Base-by-base conservation (phyloP, 2,113 vertebrate genomes). In the Sprattus sprattus region DNA sequence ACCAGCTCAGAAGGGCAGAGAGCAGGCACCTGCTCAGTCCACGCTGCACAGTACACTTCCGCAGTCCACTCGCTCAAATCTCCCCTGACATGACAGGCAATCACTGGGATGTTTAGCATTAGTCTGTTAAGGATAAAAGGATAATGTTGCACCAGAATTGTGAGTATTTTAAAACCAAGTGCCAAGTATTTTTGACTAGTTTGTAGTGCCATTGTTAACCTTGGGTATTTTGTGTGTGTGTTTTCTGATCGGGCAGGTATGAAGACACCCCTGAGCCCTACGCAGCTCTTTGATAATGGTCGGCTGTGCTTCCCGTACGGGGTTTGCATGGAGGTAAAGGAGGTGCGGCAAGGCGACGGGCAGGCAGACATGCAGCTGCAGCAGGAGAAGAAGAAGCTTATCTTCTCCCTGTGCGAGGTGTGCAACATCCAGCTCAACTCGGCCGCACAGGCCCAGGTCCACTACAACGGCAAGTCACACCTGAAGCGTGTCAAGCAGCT, bases 361-460 rank as follows among this genome's bases (percentile, higher is more conserved):
- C 90, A 91, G 46, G 85, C 91, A 32, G 95, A 95, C 85, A 92
- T 91, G 85, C 95, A 93, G 84, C 81, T 93, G 82, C 94, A 89
- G 83, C 95, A 96, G 93, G 97, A 97, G 90, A 97, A 95, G 85
- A 97, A 96, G 93, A 96, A 96, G 88, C 94, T 96, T 81, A 84
- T 96, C 1, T 98, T 96, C 92, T 98, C 97, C 0, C 95, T 99
- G 86, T 99, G 98, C 6, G 97, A 98, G 75, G 97, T 97, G 87
- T 99, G 98, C 91, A 99, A 99, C 93, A 97, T 99, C 91, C 98
- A 99, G 93, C 93, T 99, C 86, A 97, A 97, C 91, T 98, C 98
- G 0, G 94, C 96, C 50, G 96, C 96, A 6, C 98, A 99, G 92
- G 97, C 97, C 81, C 96, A 98, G 91, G 95, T 97, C 85, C 98